Percentiles rank a stretch among this genome's conserved stretches.
These are phyloP conservation scores for Acanthococcus lagerstroemiae DNA, from an alignment of 2,888 invertebrate genomes.

Conservation along the genomic window DNA sequence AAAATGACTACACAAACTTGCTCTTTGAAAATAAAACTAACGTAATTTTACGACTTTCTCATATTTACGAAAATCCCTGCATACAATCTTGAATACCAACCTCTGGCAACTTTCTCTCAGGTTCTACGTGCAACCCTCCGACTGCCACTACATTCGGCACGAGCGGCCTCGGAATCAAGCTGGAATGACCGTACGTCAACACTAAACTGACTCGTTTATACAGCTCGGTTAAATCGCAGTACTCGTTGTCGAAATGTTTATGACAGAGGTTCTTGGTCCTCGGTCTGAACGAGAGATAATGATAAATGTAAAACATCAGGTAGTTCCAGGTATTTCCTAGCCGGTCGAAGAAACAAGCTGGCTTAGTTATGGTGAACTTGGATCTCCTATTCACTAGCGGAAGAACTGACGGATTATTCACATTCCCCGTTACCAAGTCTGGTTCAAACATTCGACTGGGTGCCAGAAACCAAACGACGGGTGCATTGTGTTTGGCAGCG, in stretches of 20 bases:
- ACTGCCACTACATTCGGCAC: not conserved
- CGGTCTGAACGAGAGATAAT: not conserved
- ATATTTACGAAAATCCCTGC: too few relatives aligned
- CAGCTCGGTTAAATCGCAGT: not conserved
- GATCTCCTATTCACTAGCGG: not conserved
- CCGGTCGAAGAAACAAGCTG: not conserved
- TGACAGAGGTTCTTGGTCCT: not conserved
- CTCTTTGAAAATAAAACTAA: too few relatives aligned
- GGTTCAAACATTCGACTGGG: not conserved
- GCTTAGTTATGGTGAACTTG: not conserved
- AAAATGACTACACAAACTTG: too few relatives aligned
- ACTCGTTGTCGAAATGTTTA: not conserved
- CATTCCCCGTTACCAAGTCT: not conserved
- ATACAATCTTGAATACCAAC: too few relatives aligned
- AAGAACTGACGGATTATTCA: not conserved
- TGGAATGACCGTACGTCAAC: not conserved
- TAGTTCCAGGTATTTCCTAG: not conserved
- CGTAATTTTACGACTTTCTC: too few relatives aligned
- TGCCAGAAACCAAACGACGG: not conserved
- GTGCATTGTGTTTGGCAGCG: not conserved
- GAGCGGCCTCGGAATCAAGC: not conserved
- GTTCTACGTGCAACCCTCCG: not conserved
- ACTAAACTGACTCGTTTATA: not conserved
- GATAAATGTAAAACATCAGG: not conserved
- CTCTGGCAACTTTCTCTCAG: not conserved